phyloP scores from a whole-genome alignment of 2,797 vertebrate species.

The Chloroceryle amazona region DNA sequence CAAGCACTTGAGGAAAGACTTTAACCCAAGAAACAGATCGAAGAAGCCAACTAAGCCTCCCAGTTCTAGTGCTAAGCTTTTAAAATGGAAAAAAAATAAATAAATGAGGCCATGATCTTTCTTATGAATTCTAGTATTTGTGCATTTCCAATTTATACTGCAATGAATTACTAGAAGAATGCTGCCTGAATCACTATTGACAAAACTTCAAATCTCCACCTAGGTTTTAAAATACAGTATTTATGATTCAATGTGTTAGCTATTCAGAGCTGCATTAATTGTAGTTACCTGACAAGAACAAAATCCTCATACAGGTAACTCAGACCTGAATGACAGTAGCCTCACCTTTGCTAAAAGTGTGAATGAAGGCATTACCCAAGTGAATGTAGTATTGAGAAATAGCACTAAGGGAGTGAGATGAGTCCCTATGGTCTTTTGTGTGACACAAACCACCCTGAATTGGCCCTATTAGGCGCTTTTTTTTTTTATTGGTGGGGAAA shows the following conservation, averaged over 20 bases:
- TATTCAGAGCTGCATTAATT: not conserved
- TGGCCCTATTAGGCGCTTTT: rapidly evolving
- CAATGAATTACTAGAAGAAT: not conserved
- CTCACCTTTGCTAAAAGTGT: not conserved
- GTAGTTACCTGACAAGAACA: not conserved
- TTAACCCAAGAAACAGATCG: not conserved
- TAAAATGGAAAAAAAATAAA: not conserved
- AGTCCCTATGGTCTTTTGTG: not conserved
- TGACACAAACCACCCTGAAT: not conserved
- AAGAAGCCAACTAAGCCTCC: not conserved
- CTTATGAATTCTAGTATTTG: not conserved
- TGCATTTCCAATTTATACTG: not conserved
- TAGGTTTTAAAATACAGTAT: not conserved
- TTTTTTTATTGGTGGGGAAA: rapidly evolving
- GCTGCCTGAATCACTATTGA: not conserved
- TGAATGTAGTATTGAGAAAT: not conserved
- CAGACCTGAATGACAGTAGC: not conserved
- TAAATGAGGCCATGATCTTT: not conserved
- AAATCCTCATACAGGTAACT: not conserved
- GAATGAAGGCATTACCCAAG: not conserved
- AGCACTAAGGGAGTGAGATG: not conserved
- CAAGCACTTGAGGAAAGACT: not conserved
- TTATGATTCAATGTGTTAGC: not conserved
- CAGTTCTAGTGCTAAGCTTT: not conserved
- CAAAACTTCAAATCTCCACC: not conserved